Percentiles rank a stretch among this genome's conserved stretches.
Conservation (phyloP, 2,113 vertebrate species). For the Crotalus viridis region DNA sequence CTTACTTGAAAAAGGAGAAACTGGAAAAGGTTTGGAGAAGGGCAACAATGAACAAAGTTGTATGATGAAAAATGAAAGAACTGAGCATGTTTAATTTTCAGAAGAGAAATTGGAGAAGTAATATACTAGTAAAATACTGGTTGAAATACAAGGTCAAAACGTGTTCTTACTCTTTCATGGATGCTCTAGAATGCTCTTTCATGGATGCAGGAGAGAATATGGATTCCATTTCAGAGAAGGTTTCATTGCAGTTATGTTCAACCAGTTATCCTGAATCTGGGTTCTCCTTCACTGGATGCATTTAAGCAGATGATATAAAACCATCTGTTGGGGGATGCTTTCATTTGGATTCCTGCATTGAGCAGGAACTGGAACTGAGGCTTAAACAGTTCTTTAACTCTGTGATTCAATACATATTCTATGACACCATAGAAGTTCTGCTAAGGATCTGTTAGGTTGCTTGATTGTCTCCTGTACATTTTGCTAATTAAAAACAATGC, state of each 20-base stretch:
- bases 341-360: not conserved
- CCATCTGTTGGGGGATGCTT: not conserved
- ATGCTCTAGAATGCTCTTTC: not conserved
- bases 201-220: not conserved
- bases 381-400: not conserved
- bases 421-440: not conserved
- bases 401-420: not conserved
- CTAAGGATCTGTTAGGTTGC: not conserved
- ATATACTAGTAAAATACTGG: not conserved
- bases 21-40: not conserved
- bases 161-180: not conserved
- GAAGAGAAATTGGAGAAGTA: not conserved
- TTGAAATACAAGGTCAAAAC: not conserved
- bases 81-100: not conserved
- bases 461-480: not conserved
- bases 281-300: not conserved
- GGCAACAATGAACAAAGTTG: not conserved
- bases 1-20: not conserved
- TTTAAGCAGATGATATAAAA: not conserved
- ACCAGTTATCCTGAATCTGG: not conserved
- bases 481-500: constrained; percentile 25
- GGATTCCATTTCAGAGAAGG: not conserved
- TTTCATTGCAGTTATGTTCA: not conserved
- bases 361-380: not conserved
- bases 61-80: not conserved